Base-by-base conservation (phyloP, 2,797 vertebrate species). In the Chaetophractus vellerosus region DNA sequence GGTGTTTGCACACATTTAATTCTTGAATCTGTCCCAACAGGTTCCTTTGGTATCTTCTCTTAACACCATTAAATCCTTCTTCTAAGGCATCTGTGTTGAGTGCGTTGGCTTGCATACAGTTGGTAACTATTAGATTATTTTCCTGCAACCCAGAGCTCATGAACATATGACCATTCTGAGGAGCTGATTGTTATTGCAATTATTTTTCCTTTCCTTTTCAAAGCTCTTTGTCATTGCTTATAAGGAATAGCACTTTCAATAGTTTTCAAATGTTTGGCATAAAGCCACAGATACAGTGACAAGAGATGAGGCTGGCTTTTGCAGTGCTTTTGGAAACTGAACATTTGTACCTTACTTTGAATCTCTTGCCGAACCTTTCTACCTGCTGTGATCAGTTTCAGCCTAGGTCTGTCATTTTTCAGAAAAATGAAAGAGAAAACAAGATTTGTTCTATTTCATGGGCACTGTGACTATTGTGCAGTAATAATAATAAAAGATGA, bases 321-420 rank as follows among this genome's bases (percentile, higher is more conserved):
- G 89, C 83, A 93, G 78, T 76, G 93, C 94, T 96, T 97, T 97
- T 96, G 93, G 90, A 93, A 96, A 90, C 57, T 83, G 94, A 96
- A 88, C 93, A 92, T 96, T 96, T 95, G 93, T 97, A 88, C 96
- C 90, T 96, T 94, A n/a, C 85, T 95, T 97, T 97, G 92, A 97
- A 90, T 94, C 88, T 94, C 31, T 96, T 96, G 91, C 80, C 0
- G 45, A 96, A 71, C 93, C 36, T 48, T 89, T 79, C 72, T 97
- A 83, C 95, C 95, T 74, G 82, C 97, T 97, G 91, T 93, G 95
- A 94, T 96, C 93, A 89, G 86, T 96, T 96, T 94, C 83, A 93
- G 26, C 88, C 48, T 88, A 80, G 69, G 91, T 90, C 93, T 96
- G 57, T 84, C 63, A 41, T 95, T 93, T 93, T 66, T 80, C 83